Percentiles rank a stretch among this genome's conserved stretches.
Conservation (phyloP, 2,888 invertebrate genomes). For the Scaptomyza tumidula region DNA sequence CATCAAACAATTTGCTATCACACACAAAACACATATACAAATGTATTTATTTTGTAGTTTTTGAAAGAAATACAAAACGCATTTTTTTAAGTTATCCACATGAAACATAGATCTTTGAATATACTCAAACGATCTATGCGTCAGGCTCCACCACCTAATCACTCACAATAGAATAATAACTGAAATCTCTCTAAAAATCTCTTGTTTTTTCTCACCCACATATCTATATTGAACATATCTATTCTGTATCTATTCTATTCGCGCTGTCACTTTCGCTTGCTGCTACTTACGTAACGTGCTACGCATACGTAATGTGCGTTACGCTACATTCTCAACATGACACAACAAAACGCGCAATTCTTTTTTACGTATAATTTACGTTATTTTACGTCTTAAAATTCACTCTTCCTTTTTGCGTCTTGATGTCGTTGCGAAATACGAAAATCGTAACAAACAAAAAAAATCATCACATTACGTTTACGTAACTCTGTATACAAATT, state of each 20-base stretch:
- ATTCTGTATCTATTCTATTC: slow-evolving; percentile 29
- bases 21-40: slow-evolving; percentile 16
- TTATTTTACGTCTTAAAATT: slow-evolving; percentile 23
- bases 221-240: slow-evolving; percentile 26
- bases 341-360: slow-evolving; percentile 31
- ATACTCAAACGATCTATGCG: slow-evolving; percentile 11
- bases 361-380: slow-evolving; percentile 41
- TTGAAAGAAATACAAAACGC: slow-evolving; percentile 6
- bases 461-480: slow-evolving; percentile 49
- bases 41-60: slow-evolving; percentile 39
- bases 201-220: slow-evolving; percentile 22
- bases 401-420: slow-evolving; percentile 49
- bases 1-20: slow-evolving; percentile 57
- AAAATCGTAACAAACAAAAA: slow-evolving; percentile 17
- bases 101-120: slow-evolving; percentile 17
- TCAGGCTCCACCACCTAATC: slow-evolving; percentile 1
- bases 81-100: slow-evolving; percentile 22
- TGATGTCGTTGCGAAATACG: slow-evolving; percentile 50
- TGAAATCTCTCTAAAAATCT: slow-evolving; percentile 19
- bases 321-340: slow-evolving; percentile 41
- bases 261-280: slow-evolving; percentile 57
- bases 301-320: slow-evolving; percentile 52
- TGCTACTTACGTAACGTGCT: slow-evolving; percentile 49
- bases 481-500: slow-evolving; percentile 54
- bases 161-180: slow-evolving; percentile 10